Base-by-base conservation (phyloP, 1,140 invertebrate genomes). In the Calycopis cecrops region DNA sequence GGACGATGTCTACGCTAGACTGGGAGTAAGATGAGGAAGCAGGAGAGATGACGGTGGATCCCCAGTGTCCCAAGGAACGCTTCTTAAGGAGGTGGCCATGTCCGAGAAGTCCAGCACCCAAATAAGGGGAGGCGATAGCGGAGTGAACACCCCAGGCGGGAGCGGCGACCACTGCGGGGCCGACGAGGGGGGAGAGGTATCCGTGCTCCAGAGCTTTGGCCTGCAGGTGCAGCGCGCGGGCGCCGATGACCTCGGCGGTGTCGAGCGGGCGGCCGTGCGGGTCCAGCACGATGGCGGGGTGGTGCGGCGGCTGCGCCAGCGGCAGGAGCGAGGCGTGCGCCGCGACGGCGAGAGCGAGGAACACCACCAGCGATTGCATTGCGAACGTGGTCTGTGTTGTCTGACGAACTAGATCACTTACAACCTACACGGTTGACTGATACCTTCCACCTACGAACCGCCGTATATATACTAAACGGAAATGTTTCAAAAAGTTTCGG, bases 361-460 rank as follows among this genome's bases (percentile, higher is more conserved):
- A n/a, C n/a, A n/a, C n/a, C n/a, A n/a, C n/a, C 21, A 28, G 21
- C 21, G 21, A 28, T 28, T 28, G 21, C 21, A 28, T 28, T 28
- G 21, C 21, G 21, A 28, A 28, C 21, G 76, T 75, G 71, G 76
- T 78, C 75, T 83, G 79, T 80, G 77, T 69, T 71, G 66, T 67
- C 58, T 73, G 73, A 44, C 40, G 60, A 51, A 40, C 17, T 59
- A 69, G 77, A 78, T 78, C 75, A 78, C 77, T 80, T 76, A 71
- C 71, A 78, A 78, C 77, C 73, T 59, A 57, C 64, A 67, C 65
- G 73, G 77, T 58, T 63, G 75, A 80, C 77, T 80, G 77, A 80
- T 78, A 77, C 54, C 35, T 57, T 60, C 48, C 47, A 56, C 35
- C 18, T 50, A 35, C 48, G n/a, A 9, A 9, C 49, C 28, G 42